A percentile compares a stretch with the other conserved stretches of the same genome.
phyloP scores from a whole-genome alignment of 2,797 vertebrate genomes.

The Clarias laeviceps region DNA sequence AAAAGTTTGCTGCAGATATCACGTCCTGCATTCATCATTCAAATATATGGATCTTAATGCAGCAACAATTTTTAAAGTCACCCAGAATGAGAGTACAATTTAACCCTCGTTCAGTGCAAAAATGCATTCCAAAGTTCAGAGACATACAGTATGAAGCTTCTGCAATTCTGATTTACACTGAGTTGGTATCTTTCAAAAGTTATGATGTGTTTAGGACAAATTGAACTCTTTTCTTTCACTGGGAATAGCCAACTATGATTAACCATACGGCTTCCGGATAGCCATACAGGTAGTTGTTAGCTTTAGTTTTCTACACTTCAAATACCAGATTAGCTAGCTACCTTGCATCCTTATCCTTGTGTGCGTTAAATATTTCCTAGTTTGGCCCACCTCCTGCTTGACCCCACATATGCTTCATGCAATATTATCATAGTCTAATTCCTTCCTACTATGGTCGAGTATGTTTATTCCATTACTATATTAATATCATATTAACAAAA shows the following conservation, averaged over 20 bases:
- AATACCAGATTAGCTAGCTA: not conserved
- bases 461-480: slow-evolving; percentile 57
- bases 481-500: slow-evolving; percentile 6
- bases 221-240: too few species aligned
- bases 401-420: not conserved
- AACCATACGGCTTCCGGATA: too few species aligned
- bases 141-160: too few species aligned
- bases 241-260: too few species aligned
- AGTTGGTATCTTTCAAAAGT: too few species aligned
- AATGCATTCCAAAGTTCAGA: too few species aligned
- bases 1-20: not conserved
- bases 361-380: not conserved
- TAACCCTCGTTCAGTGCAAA: too few species aligned
- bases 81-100: too few species aligned
- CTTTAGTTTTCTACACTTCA: too few species aligned
- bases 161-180: too few species aligned
- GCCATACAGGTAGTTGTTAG: too few species aligned
- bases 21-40: not conserved
- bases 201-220: too few species aligned
- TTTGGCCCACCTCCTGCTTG: not conserved
- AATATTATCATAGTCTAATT: not conserved
- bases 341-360: not conserved
- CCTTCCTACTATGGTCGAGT: slow-evolving; percentile 6
- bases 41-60: not conserved
- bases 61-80: not conserved